Evolutionary conservation across 2,113 vertebrate species (phyloP).

Genomic region (Poeciliopsis prolifica): DNA sequence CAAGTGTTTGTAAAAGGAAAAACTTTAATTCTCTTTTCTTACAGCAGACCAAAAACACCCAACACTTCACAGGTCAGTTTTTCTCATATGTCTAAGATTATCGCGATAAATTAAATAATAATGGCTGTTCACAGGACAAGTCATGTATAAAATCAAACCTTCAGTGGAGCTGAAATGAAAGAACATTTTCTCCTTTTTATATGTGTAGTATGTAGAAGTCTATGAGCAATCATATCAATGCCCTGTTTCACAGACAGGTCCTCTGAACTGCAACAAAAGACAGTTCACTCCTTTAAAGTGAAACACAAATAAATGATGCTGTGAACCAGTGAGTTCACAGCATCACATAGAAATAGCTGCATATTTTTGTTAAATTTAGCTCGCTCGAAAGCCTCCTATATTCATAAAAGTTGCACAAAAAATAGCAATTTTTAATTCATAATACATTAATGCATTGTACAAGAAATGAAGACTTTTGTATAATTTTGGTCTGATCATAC

Average conservation of each 20-base stretch:
- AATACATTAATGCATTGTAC: neutral
- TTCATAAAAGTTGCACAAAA: too few species aligned
- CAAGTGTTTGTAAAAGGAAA: too few species aligned
- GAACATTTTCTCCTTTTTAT: neutral
- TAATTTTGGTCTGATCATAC: neutral
- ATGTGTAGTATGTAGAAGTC: neutral
- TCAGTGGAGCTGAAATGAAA: neutral
- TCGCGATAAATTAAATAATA: neutral
- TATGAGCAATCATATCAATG: neutral
- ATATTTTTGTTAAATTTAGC: neutral
- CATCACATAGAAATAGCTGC: neutral
- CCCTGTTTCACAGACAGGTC: slow-evolving; percentile 3
- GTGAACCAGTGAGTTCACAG: slow-evolving; percentile 29
- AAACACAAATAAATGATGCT: slow-evolving; percentile 20
- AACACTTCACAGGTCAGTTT: neutral
- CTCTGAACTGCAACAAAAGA: slow-evolving; percentile 14
- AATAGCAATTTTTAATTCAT: too few species aligned
- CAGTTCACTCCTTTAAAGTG: slow-evolving; percentile 22
- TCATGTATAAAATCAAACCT: neutral
- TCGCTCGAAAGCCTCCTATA: too few species aligned
- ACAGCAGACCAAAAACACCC: neutral
- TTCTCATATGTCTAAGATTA: neutral
- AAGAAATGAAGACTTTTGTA: neutral
- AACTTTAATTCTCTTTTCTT: too few species aligned
- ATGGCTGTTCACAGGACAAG: neutral